Evolutionary conservation across 2,113 vertebrate species (phyloP).

Genomic region (Bufo bufo): DNA sequence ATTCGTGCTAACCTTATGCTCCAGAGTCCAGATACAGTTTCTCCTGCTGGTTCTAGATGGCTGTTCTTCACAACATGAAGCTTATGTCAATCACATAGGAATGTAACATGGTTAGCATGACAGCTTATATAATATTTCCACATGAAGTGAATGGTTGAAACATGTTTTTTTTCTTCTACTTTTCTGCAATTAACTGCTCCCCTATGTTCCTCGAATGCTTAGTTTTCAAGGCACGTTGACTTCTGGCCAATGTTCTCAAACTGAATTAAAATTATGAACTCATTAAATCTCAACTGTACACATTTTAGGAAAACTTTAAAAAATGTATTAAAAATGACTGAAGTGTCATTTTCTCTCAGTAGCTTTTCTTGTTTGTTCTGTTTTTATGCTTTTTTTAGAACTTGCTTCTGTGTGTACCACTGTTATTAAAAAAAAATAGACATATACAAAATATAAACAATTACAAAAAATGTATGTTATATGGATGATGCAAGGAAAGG

Average conservation of each 20-base stretch:
- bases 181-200: neutral
- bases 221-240: neutral
- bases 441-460: too few relatives aligned
- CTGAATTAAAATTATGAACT: neutral
- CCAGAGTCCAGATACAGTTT: slow-evolving; percentile 44
- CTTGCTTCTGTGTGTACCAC: too few relatives aligned
- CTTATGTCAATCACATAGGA: slow-evolving; percentile 18
- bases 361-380: too few relatives aligned
- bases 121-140: slow-evolving; percentile 4
- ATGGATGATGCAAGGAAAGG: too few relatives aligned
- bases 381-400: too few relatives aligned
- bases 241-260: neutral
- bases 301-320: neutral
- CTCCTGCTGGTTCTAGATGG: slow-evolving; percentile 38
- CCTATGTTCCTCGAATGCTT: neutral
- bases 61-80: slow-evolving; percentile 34
- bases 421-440: too few relatives aligned
- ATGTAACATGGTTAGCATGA: slow-evolving; percentile 24
- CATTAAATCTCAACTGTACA: neutral
- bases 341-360: too few relatives aligned
- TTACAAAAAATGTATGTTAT: too few relatives aligned
- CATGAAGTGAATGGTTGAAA: slow-evolving; percentile 9
- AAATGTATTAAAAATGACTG: neutral
- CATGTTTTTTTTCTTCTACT: neutral
- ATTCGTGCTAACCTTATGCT: slow-evolving; percentile 32